These are phyloP conservation scores for Valencia hispanica DNA, from an alignment of 2,797 vertebrate species.

Conservation along the genomic window DNA sequence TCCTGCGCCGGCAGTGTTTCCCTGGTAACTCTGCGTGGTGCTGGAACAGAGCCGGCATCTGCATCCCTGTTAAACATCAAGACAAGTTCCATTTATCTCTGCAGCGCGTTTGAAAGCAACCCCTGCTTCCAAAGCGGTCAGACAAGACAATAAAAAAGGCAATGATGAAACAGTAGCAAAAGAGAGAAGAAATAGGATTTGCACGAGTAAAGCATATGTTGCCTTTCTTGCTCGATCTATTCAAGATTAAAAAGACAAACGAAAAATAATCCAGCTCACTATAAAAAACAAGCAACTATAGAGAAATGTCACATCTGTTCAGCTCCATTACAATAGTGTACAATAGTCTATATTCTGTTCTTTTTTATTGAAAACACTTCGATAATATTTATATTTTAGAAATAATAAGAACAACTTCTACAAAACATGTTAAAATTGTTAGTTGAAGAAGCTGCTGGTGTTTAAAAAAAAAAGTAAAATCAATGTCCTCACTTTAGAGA, in stretches of 20 bases:
- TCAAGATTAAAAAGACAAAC: neutral
- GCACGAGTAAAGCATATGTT: neutral
- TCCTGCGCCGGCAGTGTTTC: conserved; percentile 95
- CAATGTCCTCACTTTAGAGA: neutral
- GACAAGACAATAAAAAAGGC: neutral
- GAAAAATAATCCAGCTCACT: neutral
- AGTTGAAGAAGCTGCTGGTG: neutral
- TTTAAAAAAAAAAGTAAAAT: neutral
- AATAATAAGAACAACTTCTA: neutral
- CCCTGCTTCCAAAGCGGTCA: neutral
- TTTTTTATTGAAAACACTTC: neutral
- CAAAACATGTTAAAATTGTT: neutral
- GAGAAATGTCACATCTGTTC: neutral
- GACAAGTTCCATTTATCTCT: neutral
- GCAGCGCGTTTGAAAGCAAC: neutral
- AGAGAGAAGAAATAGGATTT: neutral
- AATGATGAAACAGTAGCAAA: neutral
- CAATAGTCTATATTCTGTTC: neutral
- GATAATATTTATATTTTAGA: neutral
- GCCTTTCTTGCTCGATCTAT: neutral
- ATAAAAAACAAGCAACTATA: neutral
- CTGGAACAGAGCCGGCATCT: conserved; percentile 93
- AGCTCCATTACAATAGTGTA: neutral
- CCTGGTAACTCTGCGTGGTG: conserved; percentile 92
- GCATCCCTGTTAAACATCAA: conserved; percentile 83